Evolutionary conservation across 2,113 vertebrate species (phyloP), one percentile per base, ranked within the genome.

Genomic region (Bostrychus sinensis): DNA sequence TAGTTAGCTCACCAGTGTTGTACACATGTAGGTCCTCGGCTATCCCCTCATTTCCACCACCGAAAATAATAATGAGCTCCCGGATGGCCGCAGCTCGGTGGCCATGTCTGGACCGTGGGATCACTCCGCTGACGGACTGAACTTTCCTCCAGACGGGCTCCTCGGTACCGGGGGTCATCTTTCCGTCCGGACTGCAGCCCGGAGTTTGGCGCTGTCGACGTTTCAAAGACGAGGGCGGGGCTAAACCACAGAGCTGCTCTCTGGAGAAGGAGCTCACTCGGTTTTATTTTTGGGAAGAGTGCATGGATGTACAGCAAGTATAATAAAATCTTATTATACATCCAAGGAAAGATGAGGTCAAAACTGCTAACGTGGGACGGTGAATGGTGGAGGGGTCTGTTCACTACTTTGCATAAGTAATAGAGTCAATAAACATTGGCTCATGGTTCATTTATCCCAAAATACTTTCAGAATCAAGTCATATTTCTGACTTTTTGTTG

Each of bases 41-140:
- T 77, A 98, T 98, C 32, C 96, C 96, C 70, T 98, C 96, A 79
- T 98, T 98, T 68, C 96, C 96, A 14, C 96, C 96, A 0, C 96
- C 96, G 63, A 98, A 98, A 71, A 98, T 93, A 25, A 98, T 91
- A 41, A 98, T 86, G 62, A 98, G 83, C 83, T 98, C 96, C 51
- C 95, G 93, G 51, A 98, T 95, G 2, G 93, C 93, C 54, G 92
- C 95, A 0, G 96, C 96, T 14, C 96, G 92, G 86, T 98, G 96
- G 58, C 96, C 96, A 63, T 98, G 96, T 66, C 96, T 93, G 65
- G 95, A 93, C 42, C 95, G 92, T n/a, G 96, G 96, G 1, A 95
- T 88, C 50, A 95, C 95, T 51, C 96, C 96, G 8, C 93, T 91
- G 70, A 91, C 94, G 8, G 94, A 93, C 23, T 91, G 91, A n/a